A percentile compares a stretch with the other conserved stretches of the same genome.
phyloP scores from a whole-genome alignment of 2,888 invertebrate genomes.

The Epicampocera succincta region DNA sequence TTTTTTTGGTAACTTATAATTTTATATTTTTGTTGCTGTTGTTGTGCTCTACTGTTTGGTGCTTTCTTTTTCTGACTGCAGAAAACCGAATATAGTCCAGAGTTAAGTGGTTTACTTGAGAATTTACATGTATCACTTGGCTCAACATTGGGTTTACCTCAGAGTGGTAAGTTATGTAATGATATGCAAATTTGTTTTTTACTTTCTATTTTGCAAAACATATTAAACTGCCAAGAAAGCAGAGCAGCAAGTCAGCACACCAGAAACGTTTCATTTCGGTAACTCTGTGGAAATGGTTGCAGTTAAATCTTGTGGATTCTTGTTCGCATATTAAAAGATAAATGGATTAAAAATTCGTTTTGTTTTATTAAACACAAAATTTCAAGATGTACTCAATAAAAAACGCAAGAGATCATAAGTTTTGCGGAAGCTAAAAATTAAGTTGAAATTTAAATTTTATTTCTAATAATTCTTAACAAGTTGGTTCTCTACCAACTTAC shows the following conservation, averaged over 20 bases:
- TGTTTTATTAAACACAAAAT: neutral
- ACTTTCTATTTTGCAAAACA: conserved; percentile 48
- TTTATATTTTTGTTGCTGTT: conserved; percentile 67
- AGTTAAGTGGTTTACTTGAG: conserved; percentile 80
- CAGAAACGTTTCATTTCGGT: conserved; percentile 20
- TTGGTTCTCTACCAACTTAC: no score
- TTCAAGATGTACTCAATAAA: neutral
- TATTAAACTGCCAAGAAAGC: conserved; percentile 12
- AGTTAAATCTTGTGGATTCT: conserved; percentile 21
- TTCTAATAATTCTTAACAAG: no score
- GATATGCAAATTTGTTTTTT: conserved; percentile 69
- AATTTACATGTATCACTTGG: conserved; percentile 81
- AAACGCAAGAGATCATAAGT: conserved; percentile 4
- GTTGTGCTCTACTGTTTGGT: conserved; percentile 57
- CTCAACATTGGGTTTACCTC: conserved; percentile 80
- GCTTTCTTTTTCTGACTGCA: conserved; percentile 68
- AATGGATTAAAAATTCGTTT: conserved; percentile 56
- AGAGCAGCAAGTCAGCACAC: neutral
- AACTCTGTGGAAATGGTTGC: conserved; percentile 25
- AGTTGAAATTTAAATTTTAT: neutral
- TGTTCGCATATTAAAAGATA: conserved; percentile 45
- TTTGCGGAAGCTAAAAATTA: conserved; percentile 1
- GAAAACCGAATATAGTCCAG: conserved; percentile 80
- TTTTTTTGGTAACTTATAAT: conserved; percentile 50
- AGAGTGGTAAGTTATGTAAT: conserved; percentile 77